Base-by-base conservation (phyloP, 2,113 vertebrate species). In the Neolamprologus hecqui region DNA sequence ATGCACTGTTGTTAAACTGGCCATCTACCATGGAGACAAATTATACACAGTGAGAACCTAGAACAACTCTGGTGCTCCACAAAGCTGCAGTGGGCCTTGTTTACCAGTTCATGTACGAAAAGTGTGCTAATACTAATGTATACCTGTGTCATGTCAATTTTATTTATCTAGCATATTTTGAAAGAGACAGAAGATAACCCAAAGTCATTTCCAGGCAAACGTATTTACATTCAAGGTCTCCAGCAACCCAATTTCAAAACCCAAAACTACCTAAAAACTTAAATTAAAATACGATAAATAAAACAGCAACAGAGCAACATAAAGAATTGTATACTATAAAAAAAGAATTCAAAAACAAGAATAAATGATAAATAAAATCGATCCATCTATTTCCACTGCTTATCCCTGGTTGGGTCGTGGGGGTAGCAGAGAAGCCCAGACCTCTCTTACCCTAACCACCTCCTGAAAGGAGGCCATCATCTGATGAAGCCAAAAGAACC, bases 361-460 rank as follows among this genome's bases (percentile, higher is more conserved):
- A 68, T 68, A 68, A 68, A 40, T 23, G n/a, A 23, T 68, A 68
- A 68, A 40, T 68, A 68, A 68, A 40, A 68, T n/a, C 35, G 4
- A 21, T 40, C 63, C 57, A 60, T 68, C 7, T 3, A 68, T 68
- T 40, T 68, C 11, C 33, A 68, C 19, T 14, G 35, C 11, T 68
- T 68, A 40, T 68, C 7, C 63, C 11, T 37, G 63, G 11, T 68
- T 68, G 35, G 0, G 63, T 40, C 0, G 3, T 21, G 11, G 19
- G 33, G 35, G 35, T 40, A 40, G 19, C 2, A 40, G 35, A 68
- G 35, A 40, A 40, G 19, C 19, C 35, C 33, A 21, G 63, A 40
- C 35, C 63, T 40, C 63, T 14, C 63, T 68, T 21, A 13, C 19
- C 35, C 63, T 40, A 40, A 40, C 7, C 19, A 68, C 7, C 63